Evolutionary conservation across 2,797 vertebrate species (phyloP), one percentile per base, ranked within the genome.

Genomic region (Clarias pachynema): DNA sequence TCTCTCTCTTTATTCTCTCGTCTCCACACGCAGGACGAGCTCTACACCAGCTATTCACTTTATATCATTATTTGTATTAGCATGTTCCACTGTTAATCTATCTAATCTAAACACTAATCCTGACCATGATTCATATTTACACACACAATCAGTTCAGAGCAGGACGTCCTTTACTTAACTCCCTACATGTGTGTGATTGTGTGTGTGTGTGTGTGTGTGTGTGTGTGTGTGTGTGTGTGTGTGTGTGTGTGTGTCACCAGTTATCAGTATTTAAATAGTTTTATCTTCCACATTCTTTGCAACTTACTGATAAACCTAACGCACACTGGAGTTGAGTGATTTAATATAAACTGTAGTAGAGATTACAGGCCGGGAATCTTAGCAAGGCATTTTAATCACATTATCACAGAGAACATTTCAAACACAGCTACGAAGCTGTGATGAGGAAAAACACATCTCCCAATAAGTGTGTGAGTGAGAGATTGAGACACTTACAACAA

Each of bases 111-210:
- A 53, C 31, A 18, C 9, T 56, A 31, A 65, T 65, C 40, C 60
- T 15, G 9, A 16, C 37, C 37, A 14, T 16, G 44, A 37, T 84
- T 20, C 22, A 66, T 59, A 69, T 78, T 74, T 62, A 40, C 14
- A 84, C 56, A 70, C n/a, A 57, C 74, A 79, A 57, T 57, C 44
- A 57, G 60, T 31, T 22, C 31, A 57, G 18, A 31, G 72, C 79
- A 69, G 49, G 37, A 16, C 12, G 5, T n/a, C 20, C 29, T 22
- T 24, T 53, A n/a, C 15, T n/a, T 40, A 14, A 24, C 26, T 1
- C 20, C 78, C 9, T 85, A 49, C 87, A 59, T 74, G 65, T 78
- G 63, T 77, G 73, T 37, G 37, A 37, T 37, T 82, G 70, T 70
- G 34, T 31, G 31, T 31, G 31, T 31, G 31, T 31, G 31, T 72